Evolutionary conservation across 2,113 vertebrate genomes (phyloP), one percentile per base, ranked within the genome.

Genomic region (Coturnix japonica): DNA sequence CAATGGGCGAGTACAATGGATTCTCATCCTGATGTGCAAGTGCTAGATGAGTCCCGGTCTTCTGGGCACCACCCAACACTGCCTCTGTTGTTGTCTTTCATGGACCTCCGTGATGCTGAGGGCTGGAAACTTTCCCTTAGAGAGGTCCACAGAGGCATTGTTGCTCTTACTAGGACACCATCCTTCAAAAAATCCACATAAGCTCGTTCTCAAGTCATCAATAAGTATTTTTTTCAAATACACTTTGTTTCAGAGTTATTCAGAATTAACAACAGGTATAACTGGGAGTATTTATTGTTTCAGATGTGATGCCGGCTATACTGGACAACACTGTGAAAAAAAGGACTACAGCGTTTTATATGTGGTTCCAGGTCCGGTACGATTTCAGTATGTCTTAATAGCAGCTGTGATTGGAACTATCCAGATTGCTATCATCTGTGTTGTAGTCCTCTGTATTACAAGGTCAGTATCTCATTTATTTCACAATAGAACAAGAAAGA

Each of bases 271-370:
- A 59, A 41, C 22, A 59, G 11, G 6, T 53, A 2, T 47, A 84
- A 97, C 1, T 0, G 25, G 74, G 28, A 56, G 21, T 23, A 1
- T 61, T 7, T 87, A 59, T 90, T 65, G 6, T 96, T 97, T 75
- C 97, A 99, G 99, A 96, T 99, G 99, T 84, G 98, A 99, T 96
- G 98, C 99, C 4, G 99, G 99, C 84, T 99, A 99, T 86, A 99
- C 98, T 96, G 99, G 99, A 79, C 98, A 98, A 92, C 98, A 99
- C 97, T 99, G 99, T 97, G 99, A 99, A 97, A 99, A 98, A 94
- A 99, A 99, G 96, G 99, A 99, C 97, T 99, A 99, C 98, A 99
- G 99, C 92, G 99, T 99, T 92, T 98, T 99, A 69, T 99, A 99
- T 3, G 99, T 99, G 95, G 99, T 99, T 85, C 99, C 99, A 3